Conservation (phyloP, 2,113 vertebrate genomes). For the Mystacornis crossleyi region DNA sequence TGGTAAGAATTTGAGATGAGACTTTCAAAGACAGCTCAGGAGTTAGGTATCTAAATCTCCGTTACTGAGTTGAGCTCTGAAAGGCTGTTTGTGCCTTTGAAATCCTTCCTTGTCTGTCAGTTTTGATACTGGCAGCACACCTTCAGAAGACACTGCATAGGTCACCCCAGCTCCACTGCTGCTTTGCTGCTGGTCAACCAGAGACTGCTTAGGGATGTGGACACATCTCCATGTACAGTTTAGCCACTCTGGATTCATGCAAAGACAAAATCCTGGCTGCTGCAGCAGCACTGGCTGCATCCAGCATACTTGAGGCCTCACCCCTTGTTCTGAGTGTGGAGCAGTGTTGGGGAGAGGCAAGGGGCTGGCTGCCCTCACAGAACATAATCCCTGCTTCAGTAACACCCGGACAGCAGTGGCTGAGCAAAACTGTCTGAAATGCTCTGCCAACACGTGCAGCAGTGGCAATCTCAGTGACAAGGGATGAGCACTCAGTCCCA, state of each 20-base stretch:
- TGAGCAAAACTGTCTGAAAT: not conserved
- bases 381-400: not conserved
- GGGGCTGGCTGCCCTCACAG: not conserved
- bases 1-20: not conserved
- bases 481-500: not conserved
- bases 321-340: not conserved
- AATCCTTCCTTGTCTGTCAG: not conserved
- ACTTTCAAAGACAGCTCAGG: not conserved
- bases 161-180: not conserved
- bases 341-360: not conserved
- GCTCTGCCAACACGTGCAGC: not conserved
- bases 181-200: not conserved
- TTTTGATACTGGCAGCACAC: not conserved
- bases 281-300: not conserved
- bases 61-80: not conserved
- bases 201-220: not conserved
- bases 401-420: not conserved
- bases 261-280: not conserved
- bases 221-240: not conserved
- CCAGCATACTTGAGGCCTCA: not conserved
- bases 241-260: not conserved
- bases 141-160: not conserved
- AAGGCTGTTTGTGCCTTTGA: not conserved
- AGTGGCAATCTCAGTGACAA: not conserved
- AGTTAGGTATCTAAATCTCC: not conserved